Evolutionary conservation across 30 jellyfish, hydroid and myxozoan genomes (phyloP).

Genomic region (Turritopsis dohrnii): DNA sequence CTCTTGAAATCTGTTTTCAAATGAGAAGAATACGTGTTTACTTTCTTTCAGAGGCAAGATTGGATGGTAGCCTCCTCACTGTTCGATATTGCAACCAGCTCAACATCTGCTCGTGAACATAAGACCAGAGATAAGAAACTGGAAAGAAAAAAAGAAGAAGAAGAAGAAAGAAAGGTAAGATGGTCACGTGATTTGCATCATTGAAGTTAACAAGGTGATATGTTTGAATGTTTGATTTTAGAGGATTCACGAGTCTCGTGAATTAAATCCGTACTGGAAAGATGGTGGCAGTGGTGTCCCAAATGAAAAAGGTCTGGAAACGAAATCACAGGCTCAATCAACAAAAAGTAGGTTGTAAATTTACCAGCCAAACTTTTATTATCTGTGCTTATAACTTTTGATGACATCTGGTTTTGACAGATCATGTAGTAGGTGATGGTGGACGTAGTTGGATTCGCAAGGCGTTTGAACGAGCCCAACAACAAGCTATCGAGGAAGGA

Average conservation of each 20-base stretch:
- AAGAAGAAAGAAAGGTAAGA: slow-evolving; percentile 29
- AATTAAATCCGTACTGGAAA: slow-evolving; percentile 88
- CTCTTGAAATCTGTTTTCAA: not conserved
- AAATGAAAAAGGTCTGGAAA: slow-evolving; percentile 13
- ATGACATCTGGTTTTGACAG: too few relatives aligned
- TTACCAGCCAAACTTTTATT: not conserved
- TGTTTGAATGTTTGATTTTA: not conserved
- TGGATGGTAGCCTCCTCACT: slow-evolving; percentile 80
- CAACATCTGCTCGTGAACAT: slow-evolving; percentile 49
- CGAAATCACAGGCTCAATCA: slow-evolving; percentile 5
- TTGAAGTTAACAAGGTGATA: not conserved
- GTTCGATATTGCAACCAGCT: slow-evolving; percentile 46
- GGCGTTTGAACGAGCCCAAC: slow-evolving; percentile 80
- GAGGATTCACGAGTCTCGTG: slow-evolving; percentile 38
- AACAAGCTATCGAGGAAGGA: slow-evolving; percentile 92
- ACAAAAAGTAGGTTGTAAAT: not conserved
- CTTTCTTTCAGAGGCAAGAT: slow-evolving; percentile 50
- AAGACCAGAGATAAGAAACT: slow-evolving; percentile 18
- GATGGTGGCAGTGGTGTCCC: slow-evolving; percentile 96
- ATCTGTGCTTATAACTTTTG: too few relatives aligned
- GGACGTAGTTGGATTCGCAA: slow-evolving; percentile 87
- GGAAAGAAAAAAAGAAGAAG: slow-evolving; percentile 44
- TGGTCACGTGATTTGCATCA: not conserved
- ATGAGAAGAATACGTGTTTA: not conserved
- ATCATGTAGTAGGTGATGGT: slow-evolving; percentile 74